Conservation (phyloP, 2,888 invertebrate genomes). For the Teinopalpus imperialis region DNA sequence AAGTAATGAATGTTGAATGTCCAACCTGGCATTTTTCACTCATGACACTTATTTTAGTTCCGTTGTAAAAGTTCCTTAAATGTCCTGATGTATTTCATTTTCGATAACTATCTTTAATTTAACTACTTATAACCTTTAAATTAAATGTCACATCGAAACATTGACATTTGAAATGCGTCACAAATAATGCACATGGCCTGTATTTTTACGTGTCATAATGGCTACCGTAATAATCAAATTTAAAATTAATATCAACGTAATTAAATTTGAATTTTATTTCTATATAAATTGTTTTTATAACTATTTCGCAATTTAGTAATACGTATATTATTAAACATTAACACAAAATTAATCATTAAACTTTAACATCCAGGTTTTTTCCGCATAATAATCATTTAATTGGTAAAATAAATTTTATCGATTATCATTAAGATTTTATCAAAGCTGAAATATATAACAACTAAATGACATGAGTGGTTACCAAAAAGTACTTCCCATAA, state of each 20-base stretch:
- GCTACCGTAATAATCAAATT: slow-evolving; percentile 2
- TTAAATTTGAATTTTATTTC: neutral
- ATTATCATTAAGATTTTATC: too few relatives aligned
- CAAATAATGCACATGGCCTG: slow-evolving; percentile 21
- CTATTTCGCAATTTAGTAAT: too few relatives aligned
- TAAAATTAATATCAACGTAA: neutral
- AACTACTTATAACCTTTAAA: slow-evolving; percentile 49
- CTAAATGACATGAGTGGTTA: too few relatives aligned
- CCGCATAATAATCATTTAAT: too few relatives aligned
- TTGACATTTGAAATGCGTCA: slow-evolving; percentile 30
- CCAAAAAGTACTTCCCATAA: too few relatives aligned
- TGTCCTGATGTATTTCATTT: slow-evolving; percentile 38
- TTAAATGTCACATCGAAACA: slow-evolving; percentile 35
- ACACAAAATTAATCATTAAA: too few relatives aligned
- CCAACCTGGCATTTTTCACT: slow-evolving; percentile 63
- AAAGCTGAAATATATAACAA: too few relatives aligned
- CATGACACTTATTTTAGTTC: slow-evolving; percentile 49
- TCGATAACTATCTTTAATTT: slow-evolving; percentile 48
- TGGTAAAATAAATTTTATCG: too few relatives aligned
- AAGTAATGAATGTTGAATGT: too few relatives aligned
- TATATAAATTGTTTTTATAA: too few relatives aligned
- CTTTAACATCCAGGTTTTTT: too few relatives aligned
- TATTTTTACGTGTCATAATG: slow-evolving; percentile 11
- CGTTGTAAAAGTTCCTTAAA: slow-evolving; percentile 38
- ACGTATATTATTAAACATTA: too few relatives aligned